These are phyloP conservation scores for Helicoverpa assulta DNA, from an alignment of 2,888 invertebrate genomes.

Conservation along the genomic window DNA sequence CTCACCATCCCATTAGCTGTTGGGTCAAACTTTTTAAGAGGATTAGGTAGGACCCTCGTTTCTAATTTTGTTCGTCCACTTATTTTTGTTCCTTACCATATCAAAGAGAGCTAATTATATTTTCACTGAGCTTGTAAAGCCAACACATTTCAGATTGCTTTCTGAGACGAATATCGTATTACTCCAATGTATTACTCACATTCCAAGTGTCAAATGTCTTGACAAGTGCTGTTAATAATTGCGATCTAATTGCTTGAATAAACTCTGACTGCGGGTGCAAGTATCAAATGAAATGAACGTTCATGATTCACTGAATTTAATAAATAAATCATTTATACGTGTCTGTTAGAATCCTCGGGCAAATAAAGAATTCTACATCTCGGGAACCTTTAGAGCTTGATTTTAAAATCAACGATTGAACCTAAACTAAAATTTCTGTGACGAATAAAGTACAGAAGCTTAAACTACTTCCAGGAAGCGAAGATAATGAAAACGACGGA, in stretches of 20 bases:
- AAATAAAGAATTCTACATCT: too few relatives aligned
- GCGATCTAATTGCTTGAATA: background rate
- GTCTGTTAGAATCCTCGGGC: background rate
- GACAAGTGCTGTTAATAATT: slow-evolving; percentile 4
- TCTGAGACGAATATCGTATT: background rate
- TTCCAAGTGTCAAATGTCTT: slow-evolving; percentile 2
- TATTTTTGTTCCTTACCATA: slow-evolving; percentile 13
- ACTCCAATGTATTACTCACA: slow-evolving; percentile 4
- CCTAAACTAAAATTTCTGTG: too few relatives aligned
- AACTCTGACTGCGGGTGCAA: slow-evolving; percentile 1
- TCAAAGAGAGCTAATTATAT: slow-evolving; percentile 2
- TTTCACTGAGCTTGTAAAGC: background rate
- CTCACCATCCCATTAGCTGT: slow-evolving; percentile 15
- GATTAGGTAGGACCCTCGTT: slow-evolving; percentile 21
- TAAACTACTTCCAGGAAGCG: background rate
- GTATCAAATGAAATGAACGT: slow-evolving; percentile 2
- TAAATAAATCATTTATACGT: slow-evolving; percentile 1
- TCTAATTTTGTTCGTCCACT: slow-evolving; percentile 21
- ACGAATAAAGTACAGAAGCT: background rate
- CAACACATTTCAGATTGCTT: background rate
- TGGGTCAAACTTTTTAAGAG: slow-evolving; percentile 28
- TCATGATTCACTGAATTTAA: background rate
- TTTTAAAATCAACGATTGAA: too few relatives aligned
- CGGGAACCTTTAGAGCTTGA: too few relatives aligned
- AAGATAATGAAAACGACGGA: background rate